Evolutionary conservation across 2,888 invertebrate genomes (phyloP), one percentile per base, ranked within the genome.

Genomic region (Pseudococcus jackbeardsleyi): DNA sequence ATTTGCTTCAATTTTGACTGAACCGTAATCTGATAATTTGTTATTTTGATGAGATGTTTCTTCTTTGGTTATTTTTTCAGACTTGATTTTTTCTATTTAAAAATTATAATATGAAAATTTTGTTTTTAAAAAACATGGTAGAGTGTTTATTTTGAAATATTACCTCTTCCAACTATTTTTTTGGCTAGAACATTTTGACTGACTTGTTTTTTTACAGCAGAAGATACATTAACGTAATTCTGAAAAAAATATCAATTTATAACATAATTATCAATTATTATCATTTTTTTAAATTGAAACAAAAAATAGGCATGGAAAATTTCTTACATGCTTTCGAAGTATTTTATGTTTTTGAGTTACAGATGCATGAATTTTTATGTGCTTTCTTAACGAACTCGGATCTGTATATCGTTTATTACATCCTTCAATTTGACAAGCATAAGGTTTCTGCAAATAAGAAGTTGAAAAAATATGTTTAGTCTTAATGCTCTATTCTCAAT

Each of bases 361-460:
- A 39, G 89, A 85, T 0, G 92, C 91, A 90, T 97, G 96, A 90
- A 96, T 97, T 91, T 98, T 97, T 33, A 97, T 96, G 92, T 98
- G 98, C 91, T 98, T 98, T 54, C 98, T 93, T 0, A 98, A 93
- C 85, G 97, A 97, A 87, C 97, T 97, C 0, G 98, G 98, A 91
- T 98, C 98, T 0, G 98, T 98, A 92, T 98, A 98, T 59, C 97
- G 94, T 91, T 98, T 98, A 8, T 94, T 94, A 91, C 98, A 98
- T 0, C 97, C 97, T 0, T 93, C 92, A 22, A 96, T 95, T 90
- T 97, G 96, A 90, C 98, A 98, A 0, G 96, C 96, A 92, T 98
- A 98, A 0, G 98, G 98, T 92, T 97, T 96, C 96, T 98, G 93
- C 50, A 92, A 90, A 46, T 59, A 88, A 82, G n/a, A 17, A 64